Evolutionary conservation across 2,113 vertebrate species (phyloP).

Genomic region (Pholis gunnellus): DNA sequence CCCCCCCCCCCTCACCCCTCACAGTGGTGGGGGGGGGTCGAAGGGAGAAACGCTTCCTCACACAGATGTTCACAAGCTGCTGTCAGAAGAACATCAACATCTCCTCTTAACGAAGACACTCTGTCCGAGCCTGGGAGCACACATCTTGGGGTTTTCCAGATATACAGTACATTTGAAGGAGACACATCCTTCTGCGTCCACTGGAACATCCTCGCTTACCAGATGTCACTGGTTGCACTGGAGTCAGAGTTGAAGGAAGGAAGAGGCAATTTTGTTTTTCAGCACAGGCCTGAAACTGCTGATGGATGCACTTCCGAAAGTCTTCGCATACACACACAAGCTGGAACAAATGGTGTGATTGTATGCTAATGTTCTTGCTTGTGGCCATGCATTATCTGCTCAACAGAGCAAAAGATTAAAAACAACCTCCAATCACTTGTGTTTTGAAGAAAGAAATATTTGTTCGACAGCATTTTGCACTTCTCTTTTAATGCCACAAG

Average conservation of each 20-base stretch:
- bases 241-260: slow-evolving; percentile 79
- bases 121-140: slow-evolving; percentile 24
- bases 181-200: slow-evolving; percentile 36
- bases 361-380: slow-evolving; percentile 75
- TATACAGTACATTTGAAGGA: slow-evolving; percentile 31
- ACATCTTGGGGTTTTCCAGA: slow-evolving; percentile 42
- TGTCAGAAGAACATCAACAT: slow-evolving; percentile 52
- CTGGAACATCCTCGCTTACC: slow-evolving; percentile 70
- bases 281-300: slow-evolving; percentile 72
- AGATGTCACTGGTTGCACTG: slow-evolving; percentile 65
- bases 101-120: slow-evolving; percentile 37
- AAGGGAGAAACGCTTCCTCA: slow-evolving; percentile 69
- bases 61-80: slow-evolving; percentile 89
- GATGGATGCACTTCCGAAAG: slow-evolving; percentile 77
- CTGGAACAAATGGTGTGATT: slow-evolving; percentile 66
- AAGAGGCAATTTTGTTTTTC: slow-evolving; percentile 79
- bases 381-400: slow-evolving; percentile 77
- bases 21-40: slow-evolving; percentile 73
- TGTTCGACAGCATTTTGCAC: slow-evolving; percentile 74
- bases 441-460: slow-evolving; percentile 59
- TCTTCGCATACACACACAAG: slow-evolving; percentile 52
- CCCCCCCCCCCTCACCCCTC: no score
- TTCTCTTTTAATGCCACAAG: slow-evolving; percentile 72
- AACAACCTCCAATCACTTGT: slow-evolving; percentile 70
- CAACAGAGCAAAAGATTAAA: slow-evolving; percentile 78